These are phyloP conservation scores for Mythimna vitellina DNA, from an alignment of 2,888 invertebrate species.

Conservation along the genomic window DNA sequence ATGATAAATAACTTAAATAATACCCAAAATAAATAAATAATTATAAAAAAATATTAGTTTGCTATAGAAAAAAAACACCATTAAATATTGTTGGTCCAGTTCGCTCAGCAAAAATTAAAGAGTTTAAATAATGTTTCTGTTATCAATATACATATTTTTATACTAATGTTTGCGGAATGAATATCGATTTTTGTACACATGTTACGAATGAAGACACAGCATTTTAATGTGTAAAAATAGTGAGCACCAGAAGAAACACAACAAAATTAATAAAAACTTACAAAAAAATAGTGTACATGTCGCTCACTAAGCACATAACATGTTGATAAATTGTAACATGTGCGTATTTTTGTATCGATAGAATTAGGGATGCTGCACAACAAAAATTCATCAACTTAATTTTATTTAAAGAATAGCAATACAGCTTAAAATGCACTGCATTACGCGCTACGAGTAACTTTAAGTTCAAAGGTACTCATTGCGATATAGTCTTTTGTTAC, in stretches of 20 bases:
- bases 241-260: not conserved
- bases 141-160: constrained; percentile 17
- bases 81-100: not conserved
- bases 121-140: constrained; percentile 17
- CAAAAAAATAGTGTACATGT: constrained; percentile 1
- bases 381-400: not conserved
- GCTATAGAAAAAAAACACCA: not conserved
- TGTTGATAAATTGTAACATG: not conserved
- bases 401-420: not conserved
- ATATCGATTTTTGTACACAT: constrained; percentile 12
- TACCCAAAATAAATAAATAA: no score
- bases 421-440: constrained; percentile 4
- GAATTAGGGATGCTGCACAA: not conserved
- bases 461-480: not conserved
- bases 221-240: not conserved
- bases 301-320: constrained; percentile 1
- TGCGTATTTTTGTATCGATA: constrained; percentile 24
- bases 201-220: not conserved
- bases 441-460: not conserved
- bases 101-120: constrained; percentile 10
- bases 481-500: not conserved
- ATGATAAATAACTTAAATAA: no score
- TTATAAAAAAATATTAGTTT: no score
- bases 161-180: constrained; percentile 5
- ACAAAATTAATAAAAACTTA: not conserved